Percentiles rank a stretch among this genome's conserved stretches.
Conservation (phyloP, 2,113 vertebrate genomes). For the Phycodurus eques region DNA sequence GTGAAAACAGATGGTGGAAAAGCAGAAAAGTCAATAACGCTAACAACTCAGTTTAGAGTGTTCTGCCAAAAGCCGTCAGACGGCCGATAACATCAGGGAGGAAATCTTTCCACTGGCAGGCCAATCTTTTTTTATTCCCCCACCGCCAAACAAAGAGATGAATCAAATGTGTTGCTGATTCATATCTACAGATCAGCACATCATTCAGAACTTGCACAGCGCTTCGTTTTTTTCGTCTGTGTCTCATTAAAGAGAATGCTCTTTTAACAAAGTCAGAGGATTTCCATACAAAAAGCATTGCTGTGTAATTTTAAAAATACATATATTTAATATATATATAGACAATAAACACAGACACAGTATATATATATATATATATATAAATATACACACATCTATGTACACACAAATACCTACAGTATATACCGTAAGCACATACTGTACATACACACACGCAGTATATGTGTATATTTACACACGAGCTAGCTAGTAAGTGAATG, state of each 20-base stretch:
- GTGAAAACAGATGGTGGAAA: not conserved
- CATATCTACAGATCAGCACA: not conserved
- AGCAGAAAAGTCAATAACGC: not conserved
- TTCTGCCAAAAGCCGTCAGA: conserved; percentile 5
- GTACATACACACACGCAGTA: too few relatives aligned
- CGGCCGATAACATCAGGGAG: not conserved
- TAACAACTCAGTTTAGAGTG: not conserved
- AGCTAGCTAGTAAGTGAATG: too few relatives aligned
- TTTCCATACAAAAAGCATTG: not conserved
- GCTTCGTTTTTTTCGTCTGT: not conserved
- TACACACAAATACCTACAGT: too few relatives aligned
- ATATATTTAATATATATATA: too few relatives aligned
- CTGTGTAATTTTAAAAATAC: not conserved
- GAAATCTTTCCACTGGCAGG: not conserved
- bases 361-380: too few relatives aligned
- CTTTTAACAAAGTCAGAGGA: not conserved
- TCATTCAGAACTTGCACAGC: not conserved
- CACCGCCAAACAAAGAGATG: not conserved
- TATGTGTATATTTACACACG: too few relatives aligned
- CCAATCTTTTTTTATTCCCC: not conserved
- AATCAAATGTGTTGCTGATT: not conserved
- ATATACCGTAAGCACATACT: too few relatives aligned
- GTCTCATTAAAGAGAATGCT: not conserved
- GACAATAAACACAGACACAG: too few relatives aligned
- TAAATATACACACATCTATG: too few relatives aligned